phyloP scores from a whole-genome alignment of 1,140 invertebrate genomes.

The Drosophila rufa region DNA sequence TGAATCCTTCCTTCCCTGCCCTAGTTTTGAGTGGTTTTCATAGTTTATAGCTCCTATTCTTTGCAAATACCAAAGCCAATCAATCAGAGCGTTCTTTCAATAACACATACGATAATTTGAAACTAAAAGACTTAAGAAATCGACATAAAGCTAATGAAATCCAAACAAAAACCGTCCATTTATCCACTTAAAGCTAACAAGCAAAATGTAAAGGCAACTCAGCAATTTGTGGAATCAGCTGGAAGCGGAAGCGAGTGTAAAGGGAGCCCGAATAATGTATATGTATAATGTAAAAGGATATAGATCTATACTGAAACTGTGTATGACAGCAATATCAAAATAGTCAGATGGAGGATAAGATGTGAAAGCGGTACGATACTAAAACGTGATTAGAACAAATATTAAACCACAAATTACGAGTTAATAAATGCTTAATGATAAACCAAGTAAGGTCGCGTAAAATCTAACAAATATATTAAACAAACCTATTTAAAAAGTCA shows the following conservation, averaged over 20 bases:
- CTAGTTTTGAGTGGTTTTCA: constrained; percentile 42
- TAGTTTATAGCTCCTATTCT: constrained; percentile 25
- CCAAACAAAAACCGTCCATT: constrained; percentile 75
- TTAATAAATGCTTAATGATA: constrained; percentile 48
- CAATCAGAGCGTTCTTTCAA: constrained; percentile 35
- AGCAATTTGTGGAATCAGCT: constrained; percentile 63
- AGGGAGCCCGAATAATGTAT: constrained; percentile 42
- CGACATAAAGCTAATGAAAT: constrained; percentile 71
- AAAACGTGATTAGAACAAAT: constrained; percentile 58
- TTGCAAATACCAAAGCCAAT: constrained; percentile 24
- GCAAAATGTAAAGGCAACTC: constrained; percentile 51
- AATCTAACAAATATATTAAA: constrained; percentile 42
- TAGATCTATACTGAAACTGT: constrained; percentile 46
- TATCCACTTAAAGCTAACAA: constrained; percentile 67
- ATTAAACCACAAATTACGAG: constrained; percentile 45
- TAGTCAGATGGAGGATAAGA: constrained; percentile 30
- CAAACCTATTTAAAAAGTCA: constrained; percentile 27
- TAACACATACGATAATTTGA: constrained; percentile 69
- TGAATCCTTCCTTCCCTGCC: constrained; percentile 34
- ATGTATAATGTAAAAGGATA: constrained; percentile 44
- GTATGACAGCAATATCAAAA: constrained; percentile 70
- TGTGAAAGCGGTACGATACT: constrained; percentile 36
- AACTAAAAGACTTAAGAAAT: constrained; percentile 76
- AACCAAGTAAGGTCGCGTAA: constrained; percentile 35
- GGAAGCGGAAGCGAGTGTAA: constrained; percentile 23